Conservation (phyloP, 2,888 invertebrate species). For the Thymelicus lineola region DNA sequence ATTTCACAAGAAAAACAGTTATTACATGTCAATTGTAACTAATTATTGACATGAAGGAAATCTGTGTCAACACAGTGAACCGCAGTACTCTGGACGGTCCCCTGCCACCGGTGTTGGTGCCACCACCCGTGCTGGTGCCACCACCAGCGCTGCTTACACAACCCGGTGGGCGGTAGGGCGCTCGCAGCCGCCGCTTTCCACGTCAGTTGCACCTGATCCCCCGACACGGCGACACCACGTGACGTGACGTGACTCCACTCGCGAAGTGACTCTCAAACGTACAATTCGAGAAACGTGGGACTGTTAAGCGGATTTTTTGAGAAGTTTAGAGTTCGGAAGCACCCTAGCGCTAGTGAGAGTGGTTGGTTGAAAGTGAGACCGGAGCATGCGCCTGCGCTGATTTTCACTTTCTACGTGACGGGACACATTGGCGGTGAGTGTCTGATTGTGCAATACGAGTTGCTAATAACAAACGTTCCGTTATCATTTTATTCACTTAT, state of each 20-base stretch:
- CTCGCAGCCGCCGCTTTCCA: slow-evolving; percentile 39
- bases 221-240: slow-evolving; percentile 48
- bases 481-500: neutral
- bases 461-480: slow-evolving; percentile 3
- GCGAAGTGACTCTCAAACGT: slow-evolving; percentile 11
- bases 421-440: slow-evolving; percentile 73
- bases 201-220: slow-evolving; percentile 68
- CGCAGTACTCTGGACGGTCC: neutral
- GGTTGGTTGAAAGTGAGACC: slow-evolving; percentile 66
- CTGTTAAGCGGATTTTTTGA: slow-evolving; percentile 2
- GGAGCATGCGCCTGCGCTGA: slow-evolving; percentile 68
- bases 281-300: too few species aligned
- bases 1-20: neutral
- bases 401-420: slow-evolving; percentile 79
- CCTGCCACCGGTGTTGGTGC: neutral
- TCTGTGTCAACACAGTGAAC: slow-evolving; percentile 17
- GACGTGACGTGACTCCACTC: slow-evolving; percentile 17
- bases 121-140: neutral
- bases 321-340: slow-evolving; percentile 25
- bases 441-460: slow-evolving; percentile 46
- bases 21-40: neutral
- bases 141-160: slow-evolving; percentile 44
- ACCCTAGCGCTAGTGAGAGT: slow-evolving; percentile 57
- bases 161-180: slow-evolving; percentile 37
- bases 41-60: slow-evolving; percentile 5